Base-by-base conservation (phyloP, 2,113 vertebrate species). In the Nansenia antarctica region DNA sequence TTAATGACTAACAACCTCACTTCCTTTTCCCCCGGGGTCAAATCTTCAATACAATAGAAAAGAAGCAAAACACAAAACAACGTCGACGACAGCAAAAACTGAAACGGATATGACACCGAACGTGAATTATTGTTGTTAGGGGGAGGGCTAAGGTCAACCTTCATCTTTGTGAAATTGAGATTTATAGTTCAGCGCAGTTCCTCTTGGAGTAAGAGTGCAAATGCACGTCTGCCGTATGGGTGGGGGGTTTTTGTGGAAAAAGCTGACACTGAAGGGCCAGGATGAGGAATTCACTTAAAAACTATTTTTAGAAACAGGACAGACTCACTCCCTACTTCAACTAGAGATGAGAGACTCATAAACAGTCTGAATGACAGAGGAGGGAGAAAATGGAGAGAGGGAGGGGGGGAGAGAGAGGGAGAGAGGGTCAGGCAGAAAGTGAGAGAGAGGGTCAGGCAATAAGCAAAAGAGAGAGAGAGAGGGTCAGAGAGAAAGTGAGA, bases 401-500 rank as follows among this genome's bases (percentile, higher is more conserved):
- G 5, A 49, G 20, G 35, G 11, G 11, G 35, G 35, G 5, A 37
- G 35, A 37, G 35, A 37, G 5, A 37, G 35, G 5, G 5, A 5
- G 11, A 37, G 35, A 37, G 35, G 11, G 11, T 37, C 11, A 37
- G n/a, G n/a, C n/a, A 37, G 35, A 37, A 37, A 11, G 35, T 37
- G n/a, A 37, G 35, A 37, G 35, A 11, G 35, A 37, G 35, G 11
- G 11, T 37, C 11, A 37, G n/a, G n/a, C n/a, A 37, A 11, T 5
- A 37, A 11, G 35, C 11, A 37, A 11, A 37, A 11, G 35, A 37
- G 5, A 37, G 35, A 5, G 5, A 5, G 11, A 37, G 35, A 37
- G 35, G 11, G 11, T 37, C 32, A 69, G n/a, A n/a, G n/a, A 53
- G 79, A 78, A 86, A 70, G 73, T 79, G n/a, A 83, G 76, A 78